phyloP scores from a whole-genome alignment of 1,140 invertebrate genomes.

The silkworm (Bombyx mori) region ASM3026992v2 NC_085132.1:60501-61000 shows the following conservation, averaged over 20 bases:
- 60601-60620: not conserved
- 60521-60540: not conserved
- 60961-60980: conserved; percentile 3
- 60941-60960: not conserved
- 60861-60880: not conserved
- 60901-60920: not conserved
- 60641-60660: not conserved
- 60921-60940: not conserved
- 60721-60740: not conserved
- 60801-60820: not conserved
- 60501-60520: not conserved
- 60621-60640: not conserved
- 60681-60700: not conserved
- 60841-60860: not conserved
- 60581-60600: not conserved
- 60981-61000: conserved; percentile 2
- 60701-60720: not conserved
- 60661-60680: not conserved
- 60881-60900: not conserved
- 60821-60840: not conserved
- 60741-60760: not conserved
- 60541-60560: not conserved
- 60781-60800: not conserved
- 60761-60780: not conserved
- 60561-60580: not conserved